Conservation (phyloP, 1,140 invertebrate species). For the Galleria mellonella region DNA sequence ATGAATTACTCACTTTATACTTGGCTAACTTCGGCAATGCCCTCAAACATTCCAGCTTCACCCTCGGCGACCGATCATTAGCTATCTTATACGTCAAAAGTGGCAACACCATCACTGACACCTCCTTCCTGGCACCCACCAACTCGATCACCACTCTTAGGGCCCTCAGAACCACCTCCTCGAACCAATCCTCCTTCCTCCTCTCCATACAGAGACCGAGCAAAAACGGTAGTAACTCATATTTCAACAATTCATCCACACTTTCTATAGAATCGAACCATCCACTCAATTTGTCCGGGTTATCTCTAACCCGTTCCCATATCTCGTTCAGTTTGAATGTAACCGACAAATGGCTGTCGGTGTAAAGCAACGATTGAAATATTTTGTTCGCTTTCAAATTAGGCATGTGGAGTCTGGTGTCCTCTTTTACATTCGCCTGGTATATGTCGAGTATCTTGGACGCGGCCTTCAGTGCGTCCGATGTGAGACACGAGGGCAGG, state of each 20-base stretch:
- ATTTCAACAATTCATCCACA: slow-evolving; percentile 26
- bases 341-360: slow-evolving; percentile 34
- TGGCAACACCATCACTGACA: slow-evolving; percentile 45
- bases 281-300: slow-evolving; percentile 34
- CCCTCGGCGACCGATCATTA: slow-evolving; percentile 30
- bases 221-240: slow-evolving; percentile 44
- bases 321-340: slow-evolving; percentile 43
- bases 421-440: slow-evolving; percentile 21
- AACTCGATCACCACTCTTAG: slow-evolving; percentile 31
- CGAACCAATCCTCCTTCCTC: slow-evolving; percentile 22
- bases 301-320: slow-evolving; percentile 44
- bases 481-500: slow-evolving; percentile 48
- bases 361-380: slow-evolving; percentile 39
- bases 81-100: slow-evolving; percentile 52
- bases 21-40: slow-evolving; percentile 53
- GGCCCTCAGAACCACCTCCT: slow-evolving; percentile 28
- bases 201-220: slow-evolving; percentile 38
- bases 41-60: slow-evolving; percentile 50
- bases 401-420: slow-evolving; percentile 33
- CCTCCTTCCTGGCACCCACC: slow-evolving; percentile 38
- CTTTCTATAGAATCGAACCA: slow-evolving; percentile 38
- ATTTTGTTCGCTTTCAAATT: slow-evolving; percentile 47
- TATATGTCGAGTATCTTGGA: slow-evolving; percentile 46
- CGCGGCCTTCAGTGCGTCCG: slow-evolving; percentile 39
- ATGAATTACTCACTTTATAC: slow-evolving; percentile 33